Percentiles rank a stretch among this genome's conserved stretches.
phyloP scores from a whole-genome alignment of 2,113 vertebrate genomes.

The Esox niger region DNA sequence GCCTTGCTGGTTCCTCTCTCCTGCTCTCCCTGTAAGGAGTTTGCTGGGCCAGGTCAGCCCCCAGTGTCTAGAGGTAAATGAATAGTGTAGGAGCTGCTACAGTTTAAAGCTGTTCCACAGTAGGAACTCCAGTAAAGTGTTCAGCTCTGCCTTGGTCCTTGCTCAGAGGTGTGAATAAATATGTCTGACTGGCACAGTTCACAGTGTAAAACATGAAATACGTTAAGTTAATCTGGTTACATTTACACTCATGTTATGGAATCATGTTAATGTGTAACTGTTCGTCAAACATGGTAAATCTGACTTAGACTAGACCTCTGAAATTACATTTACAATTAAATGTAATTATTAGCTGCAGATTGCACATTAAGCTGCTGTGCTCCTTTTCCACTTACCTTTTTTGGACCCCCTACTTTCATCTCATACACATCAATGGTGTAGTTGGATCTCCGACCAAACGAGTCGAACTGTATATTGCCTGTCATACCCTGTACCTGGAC shows the following conservation, averaged over 20 bases:
- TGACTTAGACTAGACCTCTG: not conserved
- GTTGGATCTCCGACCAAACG: slow-evolving; percentile 92
- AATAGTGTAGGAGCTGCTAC: not conserved
- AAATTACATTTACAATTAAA: not conserved
- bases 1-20: slow-evolving; percentile 12
- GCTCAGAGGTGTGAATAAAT: not conserved
- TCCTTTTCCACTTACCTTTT: slow-evolving; percentile 79
- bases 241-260: not conserved
- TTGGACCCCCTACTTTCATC: slow-evolving; percentile 84
- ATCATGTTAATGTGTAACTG: not conserved
- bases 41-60: not conserved
- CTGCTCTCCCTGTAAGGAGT: not conserved
- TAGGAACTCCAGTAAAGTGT: not conserved
- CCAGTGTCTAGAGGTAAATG: slow-evolving; percentile 10
- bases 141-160: not conserved
- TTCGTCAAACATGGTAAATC: no score
- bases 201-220: no score
- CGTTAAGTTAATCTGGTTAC: no score
- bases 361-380: slow-evolving; percentile 5
- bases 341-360: no score
- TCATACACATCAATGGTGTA: slow-evolving; percentile 97
- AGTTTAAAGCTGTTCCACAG: not conserved
- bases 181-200: no score
- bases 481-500: slow-evolving; percentile 98
- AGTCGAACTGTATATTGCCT: slow-evolving; percentile 97